Evolutionary conservation across 2,797 vertebrate species (phyloP).

Genomic region (Sebastolobus alascanus): DNA sequence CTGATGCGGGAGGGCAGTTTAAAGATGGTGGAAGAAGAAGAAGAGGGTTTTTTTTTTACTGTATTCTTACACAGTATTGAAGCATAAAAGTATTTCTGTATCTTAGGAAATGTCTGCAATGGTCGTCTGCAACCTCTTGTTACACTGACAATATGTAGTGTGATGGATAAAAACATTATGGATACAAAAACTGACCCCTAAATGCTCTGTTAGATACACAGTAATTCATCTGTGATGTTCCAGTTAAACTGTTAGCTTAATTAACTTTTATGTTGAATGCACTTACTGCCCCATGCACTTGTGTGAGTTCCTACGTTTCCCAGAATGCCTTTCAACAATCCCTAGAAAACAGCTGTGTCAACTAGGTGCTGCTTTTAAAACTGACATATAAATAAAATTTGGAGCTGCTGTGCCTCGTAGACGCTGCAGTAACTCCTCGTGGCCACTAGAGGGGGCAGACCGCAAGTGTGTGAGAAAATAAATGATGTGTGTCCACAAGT

Average conservation of each 20-base stretch:
- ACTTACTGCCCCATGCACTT: not conserved
- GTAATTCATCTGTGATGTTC: constrained; percentile 1
- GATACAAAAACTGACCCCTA: constrained; percentile 1
- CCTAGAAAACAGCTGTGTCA: not conserved
- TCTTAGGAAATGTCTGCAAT: not conserved
- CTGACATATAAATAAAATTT: not conserved
- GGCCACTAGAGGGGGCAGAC: constrained; percentile 20
- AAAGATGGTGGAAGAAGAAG: constrained; percentile 7
- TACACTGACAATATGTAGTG: not conserved
- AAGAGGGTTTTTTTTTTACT: not conserved
- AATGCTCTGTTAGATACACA: constrained; percentile 14
- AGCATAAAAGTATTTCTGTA: not conserved
- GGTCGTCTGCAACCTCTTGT: not conserved
- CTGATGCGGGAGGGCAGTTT: constrained; percentile 1
- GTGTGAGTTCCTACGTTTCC: not conserved
- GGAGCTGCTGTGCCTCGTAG: not conserved
- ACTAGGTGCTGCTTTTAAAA: not conserved
- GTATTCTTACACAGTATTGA: constrained; percentile 11
- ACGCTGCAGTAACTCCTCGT: not conserved
- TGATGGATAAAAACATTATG: constrained; percentile 10
- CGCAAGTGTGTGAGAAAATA: not conserved
- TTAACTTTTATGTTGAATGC: not conserved
- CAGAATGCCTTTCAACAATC: constrained; percentile 3
- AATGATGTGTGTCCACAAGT: accelerated
- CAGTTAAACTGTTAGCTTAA: not conserved